A percentile compares a stretch with the other conserved stretches of the same genome.
Evolutionary conservation across 2,113 vertebrate genomes (phyloP).

Genomic region (Scytalopus superciliaris): DNA sequence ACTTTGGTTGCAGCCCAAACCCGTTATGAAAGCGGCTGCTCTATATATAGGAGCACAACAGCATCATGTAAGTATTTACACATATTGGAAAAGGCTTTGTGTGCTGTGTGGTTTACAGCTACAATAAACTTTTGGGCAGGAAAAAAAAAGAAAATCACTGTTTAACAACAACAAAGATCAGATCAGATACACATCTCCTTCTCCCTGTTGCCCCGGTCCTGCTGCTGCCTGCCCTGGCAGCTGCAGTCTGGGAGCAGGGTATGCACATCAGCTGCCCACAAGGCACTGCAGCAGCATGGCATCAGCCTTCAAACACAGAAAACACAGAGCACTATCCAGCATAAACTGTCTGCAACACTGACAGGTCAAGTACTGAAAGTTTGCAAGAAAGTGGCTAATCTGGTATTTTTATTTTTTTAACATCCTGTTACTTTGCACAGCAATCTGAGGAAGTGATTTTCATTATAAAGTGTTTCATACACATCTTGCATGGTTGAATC

Average conservation of each 20-base stretch:
- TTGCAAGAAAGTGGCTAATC: background rate
- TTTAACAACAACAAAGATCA: background rate
- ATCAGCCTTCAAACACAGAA: background rate
- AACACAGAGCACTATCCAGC: background rate
- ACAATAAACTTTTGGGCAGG: background rate
- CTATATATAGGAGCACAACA: background rate
- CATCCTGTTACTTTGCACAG: background rate
- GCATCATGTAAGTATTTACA: background rate
- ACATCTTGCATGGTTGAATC: background rate
- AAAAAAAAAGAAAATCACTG: background rate
- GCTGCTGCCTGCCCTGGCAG: background rate
- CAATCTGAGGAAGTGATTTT: background rate
- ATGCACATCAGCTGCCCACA: background rate
- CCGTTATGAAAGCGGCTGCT: background rate
- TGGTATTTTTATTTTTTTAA: background rate
- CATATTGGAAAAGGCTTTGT: background rate
- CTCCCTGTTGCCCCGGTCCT: fast-evolving
- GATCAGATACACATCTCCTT: background rate
- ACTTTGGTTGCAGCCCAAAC: background rate
- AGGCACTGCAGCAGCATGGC: background rate
- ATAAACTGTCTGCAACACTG: background rate
- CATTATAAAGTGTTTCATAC: background rate
- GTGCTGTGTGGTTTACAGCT: background rate
- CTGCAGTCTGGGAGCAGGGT: background rate
- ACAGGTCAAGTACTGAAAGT: background rate